Evolutionary conservation across 2,113 vertebrate genomes (phyloP).

Genomic region (Dipodomys stephensi): DNA sequence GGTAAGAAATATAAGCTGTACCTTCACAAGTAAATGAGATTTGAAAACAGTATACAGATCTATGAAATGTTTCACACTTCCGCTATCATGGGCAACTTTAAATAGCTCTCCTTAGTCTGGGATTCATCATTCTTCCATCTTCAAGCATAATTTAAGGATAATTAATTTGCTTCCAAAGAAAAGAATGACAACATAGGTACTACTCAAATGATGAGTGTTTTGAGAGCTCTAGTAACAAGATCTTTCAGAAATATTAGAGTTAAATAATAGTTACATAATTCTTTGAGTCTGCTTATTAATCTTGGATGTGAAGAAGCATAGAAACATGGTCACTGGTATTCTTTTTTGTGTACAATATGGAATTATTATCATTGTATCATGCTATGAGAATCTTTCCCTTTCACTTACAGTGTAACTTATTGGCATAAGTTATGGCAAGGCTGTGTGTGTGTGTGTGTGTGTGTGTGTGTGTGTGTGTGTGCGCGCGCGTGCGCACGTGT

Average conservation of each 20-base stretch:
- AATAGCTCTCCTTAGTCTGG: conserved; percentile 51
- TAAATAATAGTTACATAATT: too few species aligned
- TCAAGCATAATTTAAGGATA: conserved; percentile 4
- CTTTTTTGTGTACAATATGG: background rate
- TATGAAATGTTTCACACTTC: conserved; percentile 60
- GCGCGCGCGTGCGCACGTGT: too few species aligned
- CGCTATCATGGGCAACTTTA: conserved; percentile 57
- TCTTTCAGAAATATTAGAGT: background rate
- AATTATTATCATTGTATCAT: background rate
- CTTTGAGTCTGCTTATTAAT: background rate
- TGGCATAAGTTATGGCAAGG: background rate
- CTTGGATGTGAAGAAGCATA: background rate
- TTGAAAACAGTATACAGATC: background rate
- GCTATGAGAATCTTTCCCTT: background rate
- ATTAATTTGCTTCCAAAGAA: background rate
- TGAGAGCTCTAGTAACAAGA: background rate
- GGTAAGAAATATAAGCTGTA: conserved; percentile 64
- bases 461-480: background rate
- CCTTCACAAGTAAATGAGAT: conserved; percentile 51
- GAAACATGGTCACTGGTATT: background rate
- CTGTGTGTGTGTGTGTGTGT: background rate
- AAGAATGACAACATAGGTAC: background rate
- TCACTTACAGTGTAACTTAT: background rate
- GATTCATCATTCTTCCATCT: conserved; percentile 62
- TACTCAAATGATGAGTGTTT: background rate